Base-by-base conservation (phyloP, 2,888 invertebrate genomes). In the Acholoe squamosa region DNA sequence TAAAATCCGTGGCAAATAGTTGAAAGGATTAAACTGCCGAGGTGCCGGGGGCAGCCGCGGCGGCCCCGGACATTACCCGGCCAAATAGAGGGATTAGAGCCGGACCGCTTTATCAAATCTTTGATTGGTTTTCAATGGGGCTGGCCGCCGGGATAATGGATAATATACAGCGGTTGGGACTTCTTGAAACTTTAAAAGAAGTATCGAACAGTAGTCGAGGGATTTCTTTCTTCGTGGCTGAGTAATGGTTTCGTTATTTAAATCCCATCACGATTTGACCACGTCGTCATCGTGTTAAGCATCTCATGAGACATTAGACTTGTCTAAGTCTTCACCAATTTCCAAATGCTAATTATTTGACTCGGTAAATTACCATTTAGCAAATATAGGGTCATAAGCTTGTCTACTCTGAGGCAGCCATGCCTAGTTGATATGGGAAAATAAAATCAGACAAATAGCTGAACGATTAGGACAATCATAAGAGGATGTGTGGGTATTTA, bases 1-100 rank as follows among this genome's bases (percentile, higher is more conserved):
- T 86, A 86, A 86, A 86, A 86, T 86, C 86, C 86, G 16, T 19
- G 43, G 28, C 25, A 52, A 86, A 52, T 86, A 28, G 54, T 86
- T 54, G 52, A 52, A 52, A 86, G 56, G 86, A 86, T 86, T 86
- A 86, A 86, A 86, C 52, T n/a, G 28, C 0, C 10, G 25, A 31
- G 19, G 43, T 10, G 43, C 84, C 5, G 84, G 84, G 84, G 86
- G 25, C 52, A 31, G 7, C 10, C 54, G 54, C 1, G 56, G 56
- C 86, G 25, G 54, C 54, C 56, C 86, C 52, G 54, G 51, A 28
- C 54, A 54, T 52, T 54, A 86, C 54, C 54, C 28, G 22, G 14
- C 19, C 86, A 86, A 86, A 86, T 54, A 54, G 86, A 31, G 54
- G 86, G 86, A 52, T 86, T 86, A 86, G 16, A 31, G 25, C 28